Evolutionary conservation across 2,797 vertebrate species (phyloP).

Genomic region (Peromyscus aztecus): DNA sequence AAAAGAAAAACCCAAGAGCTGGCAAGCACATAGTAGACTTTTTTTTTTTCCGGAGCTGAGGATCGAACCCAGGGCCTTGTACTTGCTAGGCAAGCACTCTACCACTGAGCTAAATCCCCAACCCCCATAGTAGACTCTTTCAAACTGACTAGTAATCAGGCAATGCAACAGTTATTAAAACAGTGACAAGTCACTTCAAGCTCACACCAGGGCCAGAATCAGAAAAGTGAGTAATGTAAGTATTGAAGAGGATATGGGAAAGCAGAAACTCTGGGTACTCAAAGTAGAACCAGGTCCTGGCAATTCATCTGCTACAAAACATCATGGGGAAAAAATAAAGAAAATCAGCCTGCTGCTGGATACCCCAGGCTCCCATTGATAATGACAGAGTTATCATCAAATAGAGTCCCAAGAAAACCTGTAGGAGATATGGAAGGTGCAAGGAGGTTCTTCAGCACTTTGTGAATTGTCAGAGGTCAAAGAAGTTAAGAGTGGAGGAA

Average conservation of each 20-base stretch:
- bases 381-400: neutral
- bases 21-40: neutral
- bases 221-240: conserved; percentile 15
- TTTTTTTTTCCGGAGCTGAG: too few relatives aligned
- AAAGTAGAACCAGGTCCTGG: neutral
- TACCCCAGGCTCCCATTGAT: neutral
- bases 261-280: neutral
- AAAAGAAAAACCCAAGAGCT: conserved; percentile 21
- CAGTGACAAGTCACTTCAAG: neutral
- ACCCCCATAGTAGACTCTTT: neutral
- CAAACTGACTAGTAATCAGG: neutral
- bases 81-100: too few relatives aligned
- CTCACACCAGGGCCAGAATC: neutral
- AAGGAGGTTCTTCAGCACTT: neutral
- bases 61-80: too few relatives aligned
- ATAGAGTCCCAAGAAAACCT: neutral
- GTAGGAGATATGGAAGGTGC: neutral
- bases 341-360: neutral
- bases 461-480: too few relatives aligned
- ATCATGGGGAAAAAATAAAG: neutral
- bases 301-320: neutral
- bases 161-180: neutral
- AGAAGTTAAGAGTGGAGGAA: neutral
- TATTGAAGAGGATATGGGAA: neutral
- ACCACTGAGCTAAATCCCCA: too few relatives aligned